These are phyloP conservation scores for Synodontis membranacea DNA, from an alignment of 2,113 vertebrate genomes.

Conservation along the genomic window DNA sequence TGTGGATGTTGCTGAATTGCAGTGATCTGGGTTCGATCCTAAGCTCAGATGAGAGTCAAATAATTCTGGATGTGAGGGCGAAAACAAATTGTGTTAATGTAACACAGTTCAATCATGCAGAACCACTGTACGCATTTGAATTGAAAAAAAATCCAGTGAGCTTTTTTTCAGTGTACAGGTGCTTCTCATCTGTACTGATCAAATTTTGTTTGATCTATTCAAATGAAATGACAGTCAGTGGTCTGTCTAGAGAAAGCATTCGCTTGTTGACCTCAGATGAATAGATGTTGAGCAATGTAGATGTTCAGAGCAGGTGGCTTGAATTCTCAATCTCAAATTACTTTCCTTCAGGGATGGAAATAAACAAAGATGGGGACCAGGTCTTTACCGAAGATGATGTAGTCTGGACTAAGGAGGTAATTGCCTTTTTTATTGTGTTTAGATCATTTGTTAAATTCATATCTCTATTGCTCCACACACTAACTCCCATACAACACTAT, in stretches of 20 bases:
- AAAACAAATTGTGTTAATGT: no score
- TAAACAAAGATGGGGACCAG: slow-evolving; percentile 16
- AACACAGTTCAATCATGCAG: no score
- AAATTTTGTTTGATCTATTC: slow-evolving; percentile 17
- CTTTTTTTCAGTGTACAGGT: no score
- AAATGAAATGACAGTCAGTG: slow-evolving; percentile 20
- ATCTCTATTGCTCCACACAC: neutral
- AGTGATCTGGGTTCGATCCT: no score
- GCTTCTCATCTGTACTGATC: neutral
- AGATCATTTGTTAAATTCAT: neutral
- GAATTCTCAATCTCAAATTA: neutral
- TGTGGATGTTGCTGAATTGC: no score
- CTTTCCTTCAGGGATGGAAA: slow-evolving; percentile 36
- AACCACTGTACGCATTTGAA: no score
- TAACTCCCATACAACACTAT: neutral
- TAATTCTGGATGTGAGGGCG: no score
- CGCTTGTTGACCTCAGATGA: neutral
- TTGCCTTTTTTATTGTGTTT: neutral
- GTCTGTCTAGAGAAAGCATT: neutral
- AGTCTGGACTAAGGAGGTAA: slow-evolving; percentile 52
- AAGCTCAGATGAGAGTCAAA: no score
- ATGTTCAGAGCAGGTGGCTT: neutral
- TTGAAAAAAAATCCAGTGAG: no score
- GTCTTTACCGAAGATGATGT: slow-evolving; percentile 42
- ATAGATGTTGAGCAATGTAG: neutral